Base-by-base conservation (phyloP, 1,140 invertebrate species). In the Drosophila pruinosa region DNA sequence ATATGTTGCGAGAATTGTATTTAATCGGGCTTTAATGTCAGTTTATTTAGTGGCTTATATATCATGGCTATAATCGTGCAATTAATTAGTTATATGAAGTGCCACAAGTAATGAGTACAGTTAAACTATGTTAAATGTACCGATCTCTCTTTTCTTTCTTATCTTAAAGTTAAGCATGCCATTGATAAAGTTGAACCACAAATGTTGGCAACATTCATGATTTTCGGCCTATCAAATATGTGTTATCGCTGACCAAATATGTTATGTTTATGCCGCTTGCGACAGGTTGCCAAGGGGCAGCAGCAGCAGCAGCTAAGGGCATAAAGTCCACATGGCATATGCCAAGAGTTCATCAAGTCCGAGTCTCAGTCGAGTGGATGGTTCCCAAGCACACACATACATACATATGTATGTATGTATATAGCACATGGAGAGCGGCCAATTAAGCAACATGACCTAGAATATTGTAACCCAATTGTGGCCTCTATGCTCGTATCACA, bases 371-470 rank as follows among this genome's bases (percentile, higher is more conserved):
- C 65, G 41, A 36, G 34, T 58, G 17, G 10, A 50, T 21, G 45
- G 61, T 52, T 64, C 36, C 36, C 47, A 59, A 22, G 43, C 53
- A 64, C 26, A 56, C 45, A 59, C 38, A 54, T 12, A 45, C 39
- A 53, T 21, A 67, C 21, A 68, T 34, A 71, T n/a, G 68, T 5
- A 31, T 0, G 19, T 0, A 58, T 21, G 45, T 31, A 61, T 21
- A 63, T 31, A 65, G 10, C 24, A 41, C 3, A 41, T 21, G 58
- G 8, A 62, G 69, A 73, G 53, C 50, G 62, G 58, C 69, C 81
- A 85, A 85, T 85, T 85, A 80, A 71, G 48, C 41, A 75, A 74
- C 65, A 57, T 85, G 81, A 85, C 80, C 80, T 79, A 83, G 75
- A 83, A 85, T 70, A 78, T 62, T 69, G 63, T 75, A 83, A 75